A percentile compares a stretch with the other conserved stretches of the same genome.
Conservation (phyloP, 2,113 vertebrate genomes). For the Perca fluviatilis region DNA sequence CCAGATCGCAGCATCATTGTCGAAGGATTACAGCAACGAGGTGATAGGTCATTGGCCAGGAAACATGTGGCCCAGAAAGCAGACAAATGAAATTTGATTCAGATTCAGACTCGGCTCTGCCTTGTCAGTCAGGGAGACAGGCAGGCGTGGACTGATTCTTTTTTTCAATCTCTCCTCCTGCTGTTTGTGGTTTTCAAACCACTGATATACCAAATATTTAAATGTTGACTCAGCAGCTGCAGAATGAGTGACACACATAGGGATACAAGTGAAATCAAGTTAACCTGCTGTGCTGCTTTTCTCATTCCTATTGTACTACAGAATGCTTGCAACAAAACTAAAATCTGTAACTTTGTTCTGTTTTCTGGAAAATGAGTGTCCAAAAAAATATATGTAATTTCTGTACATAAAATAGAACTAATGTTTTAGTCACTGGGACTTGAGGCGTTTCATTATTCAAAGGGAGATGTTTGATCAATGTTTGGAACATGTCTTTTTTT, state of each 20-base stretch:
- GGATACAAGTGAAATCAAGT: conserved; percentile 26
- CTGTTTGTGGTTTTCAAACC: conserved; percentile 53
- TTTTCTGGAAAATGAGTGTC: not conserved
- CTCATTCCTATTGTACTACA: not conserved
- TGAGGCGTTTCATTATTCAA: not conserved
- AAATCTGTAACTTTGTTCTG: not conserved
- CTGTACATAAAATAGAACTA: not conserved
- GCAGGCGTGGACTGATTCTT: conserved; percentile 24
- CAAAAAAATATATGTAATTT: not conserved
- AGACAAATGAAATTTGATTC: conserved; percentile 74
- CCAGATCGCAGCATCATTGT: conserved; percentile 75
- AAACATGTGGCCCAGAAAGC: conserved; percentile 77
- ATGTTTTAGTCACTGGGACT: not conserved
- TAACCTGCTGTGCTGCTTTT: conserved; percentile 31
- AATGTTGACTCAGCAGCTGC: conserved; percentile 64
- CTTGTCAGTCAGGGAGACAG: conserved; percentile 41
- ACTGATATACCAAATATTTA: conserved; percentile 64
- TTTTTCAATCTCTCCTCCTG: conserved; percentile 52
- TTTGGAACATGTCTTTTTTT: not conserved
- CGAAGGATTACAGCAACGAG: conserved; percentile 72
- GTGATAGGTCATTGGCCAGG: conserved; percentile 70
- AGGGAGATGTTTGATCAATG: not conserved
- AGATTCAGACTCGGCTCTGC: conserved; percentile 34
- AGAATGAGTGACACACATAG: conserved; percentile 27
- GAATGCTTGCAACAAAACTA: not conserved